phyloP scores from a whole-genome alignment of 1,140 invertebrate genomes.

The Thalassaphorura encarpata region DNA sequence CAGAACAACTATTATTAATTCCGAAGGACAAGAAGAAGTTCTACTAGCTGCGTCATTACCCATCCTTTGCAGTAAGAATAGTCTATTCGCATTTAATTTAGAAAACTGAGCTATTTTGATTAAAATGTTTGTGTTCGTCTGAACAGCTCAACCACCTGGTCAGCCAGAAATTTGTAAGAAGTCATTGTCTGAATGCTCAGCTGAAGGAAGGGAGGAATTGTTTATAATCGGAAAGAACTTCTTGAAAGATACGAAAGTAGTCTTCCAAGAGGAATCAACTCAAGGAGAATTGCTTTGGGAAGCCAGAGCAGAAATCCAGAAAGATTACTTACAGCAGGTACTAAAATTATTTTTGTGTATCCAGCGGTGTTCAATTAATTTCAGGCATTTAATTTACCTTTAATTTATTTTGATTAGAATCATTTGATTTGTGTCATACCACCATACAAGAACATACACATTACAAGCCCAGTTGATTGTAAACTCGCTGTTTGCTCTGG shows the following conservation, averaged over 20 bases:
- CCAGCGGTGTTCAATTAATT: background rate
- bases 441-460: constrained; percentile 54
- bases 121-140: constrained; percentile 14
- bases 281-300: constrained; percentile 56
- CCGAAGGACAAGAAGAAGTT: constrained; percentile 63
- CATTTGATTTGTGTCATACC: constrained; percentile 86
- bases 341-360: constrained; percentile 13
- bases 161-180: constrained; percentile 92
- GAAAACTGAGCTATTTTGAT: background rate
- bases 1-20: constrained; percentile 60
- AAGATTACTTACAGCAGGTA: constrained; percentile 72
- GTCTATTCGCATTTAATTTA: background rate
- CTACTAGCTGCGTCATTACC: constrained; percentile 87
- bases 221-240: constrained; percentile 97
- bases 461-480: constrained; percentile 52
- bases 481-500: constrained; percentile 67
- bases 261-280: constrained; percentile 61
- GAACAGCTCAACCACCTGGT: constrained; percentile 83
- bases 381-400: background rate
- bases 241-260: constrained; percentile 80
- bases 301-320: constrained; percentile 63
- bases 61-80: constrained; percentile 89
- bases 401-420: constrained; percentile 52
- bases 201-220: constrained; percentile 73
- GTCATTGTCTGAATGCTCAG: constrained; percentile 65